Evolutionary conservation across 2,797 vertebrate species (phyloP), one percentile per base, ranked within the genome.

Genomic region (Esox masquinongy): DNA sequence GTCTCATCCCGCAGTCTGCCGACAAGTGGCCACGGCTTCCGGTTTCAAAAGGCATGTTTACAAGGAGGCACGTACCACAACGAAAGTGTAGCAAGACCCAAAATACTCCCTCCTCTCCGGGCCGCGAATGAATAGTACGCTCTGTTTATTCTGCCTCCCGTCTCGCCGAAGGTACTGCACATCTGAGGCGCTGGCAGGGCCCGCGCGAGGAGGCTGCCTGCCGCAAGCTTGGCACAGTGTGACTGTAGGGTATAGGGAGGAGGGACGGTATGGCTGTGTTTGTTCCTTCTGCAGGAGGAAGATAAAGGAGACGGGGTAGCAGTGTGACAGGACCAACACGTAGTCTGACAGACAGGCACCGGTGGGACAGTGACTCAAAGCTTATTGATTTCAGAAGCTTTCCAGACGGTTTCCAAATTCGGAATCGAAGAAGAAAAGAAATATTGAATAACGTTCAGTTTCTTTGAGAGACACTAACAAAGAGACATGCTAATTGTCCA

Each of bases 251-350:
- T 74, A 83, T 77, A 49, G 76, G 61, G 47, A 8, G 2, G 43
- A 61, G 22, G 79, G 84, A 83, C 50, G 2, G 24, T 63, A 66
- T 67, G 67, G 72, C 51, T 75, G 74, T 72, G 84, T 88, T 79
- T 82, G 77, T 83, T 87, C 73, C 36, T 68, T 79, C 83, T 86
- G 77, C 71, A 77, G 79, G 79, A 80, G 82, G 69, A 79, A 80
- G 82, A 86, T 83, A 78, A 76, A 85, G 24, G 24, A 50, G 82
- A 85, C 53, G 6, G 69, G 81, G 76, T 77, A 81, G 53, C 68
- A 16, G 39, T 26, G 7, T 8, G 39, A 9, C 43, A 71, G 16
- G 19, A n/a, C 39, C 19, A 47, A 47, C 43, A 14, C 43, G 12
- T 1, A 47, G 43, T 47, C n/a, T 8, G 53, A 59, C 53, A 59